These are phyloP conservation scores for Monochamus alternatus DNA, from an alignment of 2,888 invertebrate species.

Conservation along the genomic window DNA sequence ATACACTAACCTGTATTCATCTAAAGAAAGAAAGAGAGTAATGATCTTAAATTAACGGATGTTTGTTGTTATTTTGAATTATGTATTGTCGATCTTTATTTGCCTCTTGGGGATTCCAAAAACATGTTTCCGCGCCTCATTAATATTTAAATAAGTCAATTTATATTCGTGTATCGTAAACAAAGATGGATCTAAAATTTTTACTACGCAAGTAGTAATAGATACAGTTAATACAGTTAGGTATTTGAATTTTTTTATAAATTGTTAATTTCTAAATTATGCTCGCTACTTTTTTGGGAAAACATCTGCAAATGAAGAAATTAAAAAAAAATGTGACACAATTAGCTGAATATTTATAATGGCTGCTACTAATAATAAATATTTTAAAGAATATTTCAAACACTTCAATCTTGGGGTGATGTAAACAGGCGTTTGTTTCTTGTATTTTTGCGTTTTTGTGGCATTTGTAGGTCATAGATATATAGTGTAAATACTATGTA, in stretches of 20 bases:
- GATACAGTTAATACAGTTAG: too few species aligned
- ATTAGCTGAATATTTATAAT: neutral
- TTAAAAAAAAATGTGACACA: neutral
- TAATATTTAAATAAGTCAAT: constrained; percentile 15
- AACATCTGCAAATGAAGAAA: constrained; percentile 1
- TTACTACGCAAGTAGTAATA: too few species aligned
- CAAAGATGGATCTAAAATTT: too few species aligned
- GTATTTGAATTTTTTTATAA: too few species aligned
- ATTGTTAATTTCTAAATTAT: too few species aligned
- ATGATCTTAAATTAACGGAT: constrained; percentile 1
- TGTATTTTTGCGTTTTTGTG: too few species aligned
- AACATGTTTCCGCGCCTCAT: constrained; percentile 3
- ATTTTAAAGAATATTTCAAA: too few species aligned
- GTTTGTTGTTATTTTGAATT: neutral
- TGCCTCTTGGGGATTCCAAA: neutral
- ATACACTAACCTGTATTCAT: neutral
- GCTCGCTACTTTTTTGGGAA: neutral
- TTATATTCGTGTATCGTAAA: neutral
- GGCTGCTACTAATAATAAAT: too few species aligned
- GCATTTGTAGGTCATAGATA: too few species aligned
- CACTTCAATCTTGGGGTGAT: too few species aligned
- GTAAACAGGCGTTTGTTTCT: too few species aligned
- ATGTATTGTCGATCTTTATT: neutral
- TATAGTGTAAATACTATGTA: too few species aligned
- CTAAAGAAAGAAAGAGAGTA: constrained; percentile 10